Base-by-base conservation (phyloP, 64 coral and sea anemone genomes). In the Pocillopora verrucosa region DNA sequence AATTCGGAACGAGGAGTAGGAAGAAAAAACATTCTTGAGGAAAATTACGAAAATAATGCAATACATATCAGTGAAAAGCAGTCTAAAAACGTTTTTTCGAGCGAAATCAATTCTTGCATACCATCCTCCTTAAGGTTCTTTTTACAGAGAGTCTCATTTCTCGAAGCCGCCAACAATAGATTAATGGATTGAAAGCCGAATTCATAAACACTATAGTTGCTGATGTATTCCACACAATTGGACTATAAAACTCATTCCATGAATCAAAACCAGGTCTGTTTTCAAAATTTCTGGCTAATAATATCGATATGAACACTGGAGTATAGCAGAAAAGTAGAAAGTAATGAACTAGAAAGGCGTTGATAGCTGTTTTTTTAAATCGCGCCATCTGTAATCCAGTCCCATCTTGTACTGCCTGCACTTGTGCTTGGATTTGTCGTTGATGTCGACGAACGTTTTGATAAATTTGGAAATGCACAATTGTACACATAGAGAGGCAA, bases 291-390 rank as follows among this genome's bases (percentile, higher is more conserved):
- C 38, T 22, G 7, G 15, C 17, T 41, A 77, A 51, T 10, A 77
- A 20, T 11, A 77, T 56, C 9, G 75, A 56, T 1, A 77, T 45
- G 13, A 77, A 56, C 6, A 77, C 2, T 11, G 75, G 75, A n/a
- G 41, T 77, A 45, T 77, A 77, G 38, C 75, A 77, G 56, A 77
- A 2, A n/a, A 77, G 75, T 4, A 77, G 16, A 77, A 77, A 77
- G 45, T 58, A 77, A 41, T 56, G 38, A 45, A 77, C 38, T 16
- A 77, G 19, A 22, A 77, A 77, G 20, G 75, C 17, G 19, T 51
- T 77, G 36, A 10, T 15, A 10, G 75, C 75, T 51, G 75, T 77
- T 36, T 20, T 77, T 56, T 77, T 77, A 41, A 77, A 77, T 20
- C 75, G 75, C 34, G 17, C 41, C 19, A 77, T 20, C 17, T 77